phyloP scores from a whole-genome alignment of 2,113 vertebrate genomes.

The Chrysochloris asiatica region DNA sequence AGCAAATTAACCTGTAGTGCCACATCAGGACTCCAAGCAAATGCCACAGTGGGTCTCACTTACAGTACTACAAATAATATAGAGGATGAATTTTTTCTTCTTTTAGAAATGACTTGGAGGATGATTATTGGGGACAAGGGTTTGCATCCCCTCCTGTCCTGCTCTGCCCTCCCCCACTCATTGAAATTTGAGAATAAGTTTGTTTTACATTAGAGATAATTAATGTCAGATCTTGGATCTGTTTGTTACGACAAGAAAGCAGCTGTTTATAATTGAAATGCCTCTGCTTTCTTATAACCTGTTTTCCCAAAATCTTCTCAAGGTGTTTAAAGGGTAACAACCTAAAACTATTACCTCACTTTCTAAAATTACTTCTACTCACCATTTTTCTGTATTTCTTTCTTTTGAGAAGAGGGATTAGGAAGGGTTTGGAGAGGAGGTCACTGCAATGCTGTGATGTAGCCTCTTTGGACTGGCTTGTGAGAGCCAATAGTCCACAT shows the following conservation, averaged over 20 bases:
- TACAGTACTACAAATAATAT: no score
- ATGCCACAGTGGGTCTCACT: no score
- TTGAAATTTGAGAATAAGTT: constrained; percentile 70
- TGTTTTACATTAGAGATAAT: constrained; percentile 76
- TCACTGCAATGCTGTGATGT: rapidly evolving
- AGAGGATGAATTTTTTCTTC: constrained; percentile 49
- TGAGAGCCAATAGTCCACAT: background rate
- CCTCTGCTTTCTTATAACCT: constrained; percentile 64
- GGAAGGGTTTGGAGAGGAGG: background rate
- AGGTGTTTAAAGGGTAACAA: constrained; percentile 69
- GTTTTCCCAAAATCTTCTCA: constrained; percentile 27
- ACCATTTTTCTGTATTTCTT: background rate
- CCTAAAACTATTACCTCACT: background rate
- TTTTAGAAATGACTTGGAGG: constrained; percentile 37
- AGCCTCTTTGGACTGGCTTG: background rate
- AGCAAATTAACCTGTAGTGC: no score
- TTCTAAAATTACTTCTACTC: background rate
- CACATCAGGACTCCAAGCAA: no score
- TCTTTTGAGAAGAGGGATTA: background rate
- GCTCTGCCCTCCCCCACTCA: background rate
- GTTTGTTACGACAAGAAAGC: constrained; percentile 55
- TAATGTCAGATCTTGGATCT: constrained; percentile 67
- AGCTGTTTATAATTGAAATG: constrained; percentile 73
- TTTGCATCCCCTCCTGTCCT: background rate
- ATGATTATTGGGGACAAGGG: background rate